Base-by-base conservation (phyloP, 2,888 invertebrate species). In the Sarcophaga subvicina region DNA sequence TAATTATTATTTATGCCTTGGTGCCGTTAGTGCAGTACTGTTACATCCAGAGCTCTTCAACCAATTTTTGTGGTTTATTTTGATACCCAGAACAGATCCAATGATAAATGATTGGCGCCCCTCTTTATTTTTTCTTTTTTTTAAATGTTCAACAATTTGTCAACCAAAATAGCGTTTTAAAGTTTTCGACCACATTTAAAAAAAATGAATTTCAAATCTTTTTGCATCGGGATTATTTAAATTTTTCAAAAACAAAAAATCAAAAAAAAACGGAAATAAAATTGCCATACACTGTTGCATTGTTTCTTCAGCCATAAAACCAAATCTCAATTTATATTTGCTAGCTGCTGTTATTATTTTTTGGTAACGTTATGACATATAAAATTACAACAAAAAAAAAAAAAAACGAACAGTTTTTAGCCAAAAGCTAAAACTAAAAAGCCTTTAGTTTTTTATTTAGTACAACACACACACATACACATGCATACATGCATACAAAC, bases 231-330 rank as follows among this genome's bases (percentile, higher is more conserved):
- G 37, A 37, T 37, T 37, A 49, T 49, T 49, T 14, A 49, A 49
- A 49, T 14, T 14, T 49, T 49, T 4, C 10, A 2, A 49, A 49
- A 49, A 22, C 22, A 22, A 22, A 49, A 14, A 11, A 14, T n/a
- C n/a, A 17, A 5, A 14, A 2, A 54, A 54, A 14, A 54, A 54
- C 17, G 49, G n/a, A 45, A 73, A 22, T 3, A 47, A 62, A 62
- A 76, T 54, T 54, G 17, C 14, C 54, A 54, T 25, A 49, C 25
- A 45, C 17, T 49, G 8, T 6, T 22, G 59, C 8, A 60, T 77
- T 60, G 69, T 20, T 69, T 69, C 69, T 66, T 17, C 20, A 67
- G 67, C 45, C 10, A 37, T 77, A 12, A 37, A 76, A 20, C 45
- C 49, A 66, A 64, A 17, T 66, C n/a, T 27, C 17, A 14, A 12